Base-by-base conservation (phyloP, 2,797 vertebrate genomes). In the Lerista edwardsae region DNA sequence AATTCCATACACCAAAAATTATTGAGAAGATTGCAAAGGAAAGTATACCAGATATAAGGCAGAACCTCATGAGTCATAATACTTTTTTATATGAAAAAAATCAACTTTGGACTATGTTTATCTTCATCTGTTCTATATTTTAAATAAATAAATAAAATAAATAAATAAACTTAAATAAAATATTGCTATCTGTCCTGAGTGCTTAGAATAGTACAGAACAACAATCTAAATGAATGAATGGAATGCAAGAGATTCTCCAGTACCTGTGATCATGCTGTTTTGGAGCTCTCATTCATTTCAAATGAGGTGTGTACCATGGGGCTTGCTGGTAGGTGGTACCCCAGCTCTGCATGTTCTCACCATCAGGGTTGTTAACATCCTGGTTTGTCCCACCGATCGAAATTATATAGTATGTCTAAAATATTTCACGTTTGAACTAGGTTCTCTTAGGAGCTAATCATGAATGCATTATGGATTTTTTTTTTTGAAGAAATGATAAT, bases 371-470 rank as follows among this genome's bases (percentile, higher is more conserved):
- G 82, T 85, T 86, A 92, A 76, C 82, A 83, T 1, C 2, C 34
- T 75, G 71, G 82, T 84, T 90, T 76, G 80, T 59, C 11, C 47
- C 44, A 71, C 2, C 0, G 23, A 69, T 36, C 84, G 90, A 91
- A 67, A 79, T 76, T 90, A 65, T 1, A 80, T 83, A 91, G 88
- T 61, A 12, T 81, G 47, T 61, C 3, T 41, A 62, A 79, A 91
- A 92, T 93, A 93, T 36, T 77, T 89, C 88, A 91, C 85, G 78
- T 87, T 62, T 74, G 82, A 61, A 85, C 85, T 72, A 27, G 55
- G 27, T 14, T 89, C 34, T 86, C 64, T 88, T 47, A 59, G 57
- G 51, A 59, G 0, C 44, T 68, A 78, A 0, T 88, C 86, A 74
- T 55, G 86, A 6, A 79, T 7, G 57, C 76, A 27, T 59, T 59